Base-by-base conservation (phyloP, 2,113 vertebrate genomes). In the Pelecanus crispus region DNA sequence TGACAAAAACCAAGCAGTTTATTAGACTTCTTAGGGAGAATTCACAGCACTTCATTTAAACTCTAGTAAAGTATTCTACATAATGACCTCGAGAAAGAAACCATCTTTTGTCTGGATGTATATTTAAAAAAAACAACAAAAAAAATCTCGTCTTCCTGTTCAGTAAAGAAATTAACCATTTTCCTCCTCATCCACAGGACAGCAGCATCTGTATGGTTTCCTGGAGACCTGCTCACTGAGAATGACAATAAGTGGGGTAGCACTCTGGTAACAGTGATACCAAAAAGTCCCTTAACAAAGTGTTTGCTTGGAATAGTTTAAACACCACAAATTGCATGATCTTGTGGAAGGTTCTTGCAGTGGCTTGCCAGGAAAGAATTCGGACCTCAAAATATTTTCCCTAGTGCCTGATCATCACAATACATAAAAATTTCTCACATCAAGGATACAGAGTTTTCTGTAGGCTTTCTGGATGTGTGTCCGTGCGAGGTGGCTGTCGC, bases 401-500 rank as follows among this genome's bases (percentile, higher is more conserved):
- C 31, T 34, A 40, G 34, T 44, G 8, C 16, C 34, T 58, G 45
- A 58, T 72, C n/a, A 42, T 88, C 36, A 24, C 16, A 50, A 38
- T 13, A 44, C 8, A 81, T 24, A 6, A n/a, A 53, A 58, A 31
- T 25, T 2, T 6, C 34, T 84, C 40, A 21, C 11, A 22, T 17
- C 31, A 34, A 38, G 42, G 53, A 17, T 29, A 29, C 4, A n/a
- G 42, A 62, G n/a, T 29, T 80, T n/a, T n/a, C n/a, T n/a, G n/a
- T 49, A 68, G 50, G 40, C 11, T 61, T 40, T 53, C 77, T 34
- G 32, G 29, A 42, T 20, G 63, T 0, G 1, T 19, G 14, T 24
- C 44, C 2, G 1, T 12, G n/a, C 3, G 8, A 86, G 34, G 49
- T 5, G 21, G 22, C 38, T 40, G 32, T 53, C 1, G 3, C 17